These are phyloP conservation scores for Chamaea fasciata DNA, from an alignment of 2,113 vertebrate genomes.

Conservation along the genomic window DNA sequence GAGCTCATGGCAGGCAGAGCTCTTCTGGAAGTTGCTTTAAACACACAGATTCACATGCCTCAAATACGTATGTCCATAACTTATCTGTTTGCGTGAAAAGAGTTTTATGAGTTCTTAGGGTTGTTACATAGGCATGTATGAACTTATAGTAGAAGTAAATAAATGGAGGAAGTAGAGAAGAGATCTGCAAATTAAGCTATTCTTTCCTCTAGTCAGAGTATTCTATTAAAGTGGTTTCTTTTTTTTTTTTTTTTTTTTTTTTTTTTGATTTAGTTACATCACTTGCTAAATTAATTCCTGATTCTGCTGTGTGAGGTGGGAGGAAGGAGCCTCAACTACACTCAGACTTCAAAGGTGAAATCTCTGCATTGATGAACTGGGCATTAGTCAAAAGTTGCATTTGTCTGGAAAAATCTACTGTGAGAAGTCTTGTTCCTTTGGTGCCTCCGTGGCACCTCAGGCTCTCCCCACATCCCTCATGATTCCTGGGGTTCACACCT, in stretches of 20 bases:
- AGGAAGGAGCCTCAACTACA: background rate
- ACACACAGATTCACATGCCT: background rate
- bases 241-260: background rate
- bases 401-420: background rate
- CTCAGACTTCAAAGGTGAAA: background rate
- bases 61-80: fast-evolving
- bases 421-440: background rate
- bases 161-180: background rate
- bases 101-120: background rate
- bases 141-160: background rate
- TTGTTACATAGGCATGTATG: background rate
- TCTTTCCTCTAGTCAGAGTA: background rate
- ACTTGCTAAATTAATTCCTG: background rate
- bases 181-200: background rate
- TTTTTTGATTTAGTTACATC: background rate
- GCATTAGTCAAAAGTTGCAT: background rate
- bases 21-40: background rate
- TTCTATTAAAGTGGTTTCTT: background rate
- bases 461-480: fast-evolving
- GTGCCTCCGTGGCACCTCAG: fast-evolving
- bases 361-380: fast-evolving
- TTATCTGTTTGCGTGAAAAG: background rate
- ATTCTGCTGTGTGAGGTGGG: background rate
- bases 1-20: background rate
- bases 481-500: background rate